Conservation (phyloP, 2,888 invertebrate species). For the Scrobipalpa costella region DNA sequence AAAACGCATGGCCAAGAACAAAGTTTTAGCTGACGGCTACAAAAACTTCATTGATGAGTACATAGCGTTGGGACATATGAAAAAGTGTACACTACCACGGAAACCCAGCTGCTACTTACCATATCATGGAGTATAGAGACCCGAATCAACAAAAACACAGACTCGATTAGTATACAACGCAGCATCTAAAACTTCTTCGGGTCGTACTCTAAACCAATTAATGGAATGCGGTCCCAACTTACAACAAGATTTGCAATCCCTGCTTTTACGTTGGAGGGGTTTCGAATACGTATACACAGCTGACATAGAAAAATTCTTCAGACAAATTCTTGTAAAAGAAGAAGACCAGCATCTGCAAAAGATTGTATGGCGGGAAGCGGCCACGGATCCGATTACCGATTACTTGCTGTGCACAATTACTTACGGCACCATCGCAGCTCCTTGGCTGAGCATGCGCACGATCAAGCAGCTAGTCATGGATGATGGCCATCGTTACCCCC, state of each 20-base stretch:
- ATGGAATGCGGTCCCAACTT: constrained; percentile 2
- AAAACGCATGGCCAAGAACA: constrained; percentile 4
- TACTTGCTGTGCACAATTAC: constrained; percentile 1
- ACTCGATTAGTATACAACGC: neutral
- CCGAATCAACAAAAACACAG: neutral
- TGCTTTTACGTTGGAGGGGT: neutral
- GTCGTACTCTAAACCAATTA: neutral
- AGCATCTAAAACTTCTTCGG: neutral
- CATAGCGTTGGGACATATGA: neutral
- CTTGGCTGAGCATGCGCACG: neutral
- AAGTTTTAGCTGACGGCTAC: constrained; percentile 3
- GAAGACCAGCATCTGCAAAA: constrained; percentile 9
- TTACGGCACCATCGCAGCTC: neutral
- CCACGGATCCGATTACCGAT: neutral
- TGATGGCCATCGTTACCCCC: neutral
- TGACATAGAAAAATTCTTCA: constrained; percentile 4
- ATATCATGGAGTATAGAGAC: neutral
- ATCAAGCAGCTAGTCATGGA: neutral
- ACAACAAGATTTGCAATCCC: neutral
- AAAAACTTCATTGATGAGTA: constrained; percentile 5
- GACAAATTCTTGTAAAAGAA: neutral
- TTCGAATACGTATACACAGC: constrained; percentile 14
- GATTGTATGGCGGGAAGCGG: constrained; percentile 1
- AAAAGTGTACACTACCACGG: neutral
- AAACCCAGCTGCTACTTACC: neutral